Evolutionary conservation across 2,113 vertebrate genomes (phyloP).

Genomic region (Festucalex cinctus): DNA sequence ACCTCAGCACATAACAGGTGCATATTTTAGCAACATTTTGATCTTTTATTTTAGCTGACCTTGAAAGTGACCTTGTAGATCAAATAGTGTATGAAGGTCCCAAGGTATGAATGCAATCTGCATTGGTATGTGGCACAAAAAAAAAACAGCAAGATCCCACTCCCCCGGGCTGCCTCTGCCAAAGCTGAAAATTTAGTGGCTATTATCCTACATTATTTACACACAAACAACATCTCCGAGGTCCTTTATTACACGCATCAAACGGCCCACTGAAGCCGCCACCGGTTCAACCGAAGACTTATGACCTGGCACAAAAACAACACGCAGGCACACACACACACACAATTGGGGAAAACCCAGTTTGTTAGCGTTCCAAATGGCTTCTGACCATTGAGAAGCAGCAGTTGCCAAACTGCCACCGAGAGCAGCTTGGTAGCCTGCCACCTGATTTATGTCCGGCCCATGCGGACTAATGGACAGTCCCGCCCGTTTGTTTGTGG

Average conservation of each 20-base stretch:
- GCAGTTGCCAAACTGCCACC: conserved; percentile 42
- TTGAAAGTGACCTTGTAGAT: too few relatives aligned
- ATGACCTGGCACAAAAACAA: conserved; percentile 3
- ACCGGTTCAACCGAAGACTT: conserved; percentile 25
- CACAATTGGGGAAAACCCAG: conserved; percentile 17
- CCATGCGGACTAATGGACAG: conserved; percentile 55
- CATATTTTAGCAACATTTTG: too few relatives aligned
- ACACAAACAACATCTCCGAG: conserved; percentile 32
- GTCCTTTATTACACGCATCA: conserved; percentile 35
- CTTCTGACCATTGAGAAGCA: conserved; percentile 25
- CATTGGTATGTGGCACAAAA: conserved; percentile 28
- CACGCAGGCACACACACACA: neutral
- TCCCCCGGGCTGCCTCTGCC: conserved; percentile 45
- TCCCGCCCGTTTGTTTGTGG: conserved; percentile 52
- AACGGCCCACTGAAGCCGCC: conserved; percentile 18
- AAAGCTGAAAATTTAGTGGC: conserved; percentile 25
- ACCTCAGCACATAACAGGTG: too few relatives aligned
- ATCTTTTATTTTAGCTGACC: too few relatives aligned
- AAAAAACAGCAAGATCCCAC: conserved; percentile 31
- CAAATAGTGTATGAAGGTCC: too few relatives aligned
- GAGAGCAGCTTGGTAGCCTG: conserved; percentile 61
- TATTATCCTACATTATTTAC: conserved; percentile 39
- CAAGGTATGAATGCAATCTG: neutral
- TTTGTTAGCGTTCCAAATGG: conserved; percentile 30
- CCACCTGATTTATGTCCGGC: conserved; percentile 64